A percentile compares a stretch with the other conserved stretches of the same genome.
Conservation (phyloP, 2,888 invertebrate species). For the Himalopsyche anomala region DNA sequence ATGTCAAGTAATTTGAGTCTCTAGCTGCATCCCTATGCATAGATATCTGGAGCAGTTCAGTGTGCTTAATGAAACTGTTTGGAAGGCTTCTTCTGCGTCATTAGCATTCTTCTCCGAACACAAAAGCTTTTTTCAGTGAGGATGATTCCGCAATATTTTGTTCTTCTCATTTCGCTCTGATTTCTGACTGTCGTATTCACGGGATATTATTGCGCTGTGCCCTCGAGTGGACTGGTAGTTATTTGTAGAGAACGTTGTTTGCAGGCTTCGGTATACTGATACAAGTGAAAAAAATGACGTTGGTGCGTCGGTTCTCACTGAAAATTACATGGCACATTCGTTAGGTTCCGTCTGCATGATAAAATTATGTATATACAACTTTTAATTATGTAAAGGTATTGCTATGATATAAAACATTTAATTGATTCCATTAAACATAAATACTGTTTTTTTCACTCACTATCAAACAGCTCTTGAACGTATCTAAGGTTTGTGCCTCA, state of each 20-base stretch:
- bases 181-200: background rate
- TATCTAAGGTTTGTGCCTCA: no score
- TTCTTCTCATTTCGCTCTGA: background rate
- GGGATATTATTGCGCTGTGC: background rate
- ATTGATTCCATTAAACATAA: no score
- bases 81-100: background rate
- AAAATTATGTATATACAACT: background rate
- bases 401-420: no score
- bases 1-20: background rate
- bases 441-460: no score
- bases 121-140: background rate
- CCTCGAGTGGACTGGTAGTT: background rate
- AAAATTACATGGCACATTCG: background rate
- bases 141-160: constrained; percentile 7
- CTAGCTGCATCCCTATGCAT: background rate
- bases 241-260: background rate
- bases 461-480: no score
- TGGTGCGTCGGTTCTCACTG: background rate
- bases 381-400: no score
- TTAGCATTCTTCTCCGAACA: constrained; percentile 30
- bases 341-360: background rate
- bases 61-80: constrained; percentile 3
- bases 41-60: background rate
- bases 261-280: background rate
- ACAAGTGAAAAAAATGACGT: background rate